A percentile compares a stretch with the other conserved stretches of the same genome.
phyloP scores from a whole-genome alignment of 2,888 invertebrate genomes.

The Exephanes ischioxanthus region DNA sequence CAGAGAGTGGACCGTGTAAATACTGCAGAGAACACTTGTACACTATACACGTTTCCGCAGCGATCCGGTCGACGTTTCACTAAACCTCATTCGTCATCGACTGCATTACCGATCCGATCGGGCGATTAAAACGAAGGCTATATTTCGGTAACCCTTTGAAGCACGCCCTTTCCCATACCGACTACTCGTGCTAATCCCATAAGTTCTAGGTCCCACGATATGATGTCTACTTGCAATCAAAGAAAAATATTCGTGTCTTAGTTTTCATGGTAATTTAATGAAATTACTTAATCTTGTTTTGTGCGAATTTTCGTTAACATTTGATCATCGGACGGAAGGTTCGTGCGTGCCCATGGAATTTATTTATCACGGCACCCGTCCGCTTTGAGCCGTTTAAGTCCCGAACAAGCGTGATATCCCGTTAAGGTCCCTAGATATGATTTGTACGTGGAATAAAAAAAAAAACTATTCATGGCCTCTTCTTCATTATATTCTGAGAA shows the following conservation, averaged over 20 bases:
- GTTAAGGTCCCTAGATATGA: background rate
- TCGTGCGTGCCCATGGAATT: conserved; percentile 73
- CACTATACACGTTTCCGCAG: background rate
- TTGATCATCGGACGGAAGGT: too few relatives aligned
- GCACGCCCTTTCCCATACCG: background rate
- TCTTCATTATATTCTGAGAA: too few relatives aligned
- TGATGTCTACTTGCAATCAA: background rate
- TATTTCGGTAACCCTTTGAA: background rate
- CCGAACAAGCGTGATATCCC: conserved; percentile 25
- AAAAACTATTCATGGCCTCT: background rate
- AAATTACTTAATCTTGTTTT: too few relatives aligned
- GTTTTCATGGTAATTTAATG: too few relatives aligned
- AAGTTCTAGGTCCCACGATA: background rate
- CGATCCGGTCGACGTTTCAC: background rate
- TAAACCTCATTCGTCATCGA: background rate
- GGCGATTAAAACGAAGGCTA: background rate
- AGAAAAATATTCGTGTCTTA: background rate
- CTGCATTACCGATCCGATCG: background rate
- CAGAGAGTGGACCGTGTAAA: conserved; percentile 20
- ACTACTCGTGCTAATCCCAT: too few relatives aligned
- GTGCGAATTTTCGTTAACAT: too few relatives aligned
- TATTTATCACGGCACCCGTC: conserved; percentile 76
- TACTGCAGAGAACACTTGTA: conserved; percentile 2
- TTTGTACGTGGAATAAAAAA: background rate
- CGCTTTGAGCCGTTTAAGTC: conserved; percentile 39